Conservation (phyloP, 2,113 vertebrate genomes). For the Phocoena phocoena region DNA sequence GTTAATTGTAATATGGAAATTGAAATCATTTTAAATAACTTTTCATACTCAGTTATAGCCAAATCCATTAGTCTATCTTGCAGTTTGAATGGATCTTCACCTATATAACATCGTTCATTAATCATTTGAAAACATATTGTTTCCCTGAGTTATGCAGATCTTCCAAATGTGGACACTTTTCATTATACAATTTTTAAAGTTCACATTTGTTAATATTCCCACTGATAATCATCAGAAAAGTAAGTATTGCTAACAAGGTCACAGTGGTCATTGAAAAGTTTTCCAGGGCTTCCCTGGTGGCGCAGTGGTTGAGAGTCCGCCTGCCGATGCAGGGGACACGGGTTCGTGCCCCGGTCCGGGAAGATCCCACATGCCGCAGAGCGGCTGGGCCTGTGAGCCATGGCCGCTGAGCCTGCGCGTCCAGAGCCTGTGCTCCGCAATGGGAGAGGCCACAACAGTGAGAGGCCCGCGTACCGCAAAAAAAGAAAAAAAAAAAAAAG, state of each 20-base stretch:
- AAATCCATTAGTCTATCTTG: neutral
- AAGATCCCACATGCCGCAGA: too few relatives aligned
- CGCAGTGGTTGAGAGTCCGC: too few relatives aligned
- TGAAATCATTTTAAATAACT: neutral
- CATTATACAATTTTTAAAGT: neutral
- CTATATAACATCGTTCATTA: neutral
- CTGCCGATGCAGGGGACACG: too few relatives aligned
- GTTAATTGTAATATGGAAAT: neutral
- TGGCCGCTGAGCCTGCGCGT: too few relatives aligned
- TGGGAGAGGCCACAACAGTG: too few relatives aligned
- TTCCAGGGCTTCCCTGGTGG: too few relatives aligned
- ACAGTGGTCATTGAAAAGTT: neutral
- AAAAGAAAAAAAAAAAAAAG: too few relatives aligned
- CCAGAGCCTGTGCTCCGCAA: too few relatives aligned
- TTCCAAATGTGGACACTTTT: neutral
- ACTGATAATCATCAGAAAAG: neutral
- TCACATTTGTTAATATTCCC: neutral
- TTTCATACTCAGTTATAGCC: neutral
- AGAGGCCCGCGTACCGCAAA: too few relatives aligned
- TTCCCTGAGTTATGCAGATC: neutral
- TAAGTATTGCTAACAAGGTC: neutral
- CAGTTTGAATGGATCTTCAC: neutral
- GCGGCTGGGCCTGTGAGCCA: too few relatives aligned
- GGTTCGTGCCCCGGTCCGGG: too few relatives aligned
- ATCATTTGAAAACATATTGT: neutral